Evolutionary conservation across 2,888 invertebrate genomes (phyloP).

Genomic region (Eristalis pertinax): DNA sequence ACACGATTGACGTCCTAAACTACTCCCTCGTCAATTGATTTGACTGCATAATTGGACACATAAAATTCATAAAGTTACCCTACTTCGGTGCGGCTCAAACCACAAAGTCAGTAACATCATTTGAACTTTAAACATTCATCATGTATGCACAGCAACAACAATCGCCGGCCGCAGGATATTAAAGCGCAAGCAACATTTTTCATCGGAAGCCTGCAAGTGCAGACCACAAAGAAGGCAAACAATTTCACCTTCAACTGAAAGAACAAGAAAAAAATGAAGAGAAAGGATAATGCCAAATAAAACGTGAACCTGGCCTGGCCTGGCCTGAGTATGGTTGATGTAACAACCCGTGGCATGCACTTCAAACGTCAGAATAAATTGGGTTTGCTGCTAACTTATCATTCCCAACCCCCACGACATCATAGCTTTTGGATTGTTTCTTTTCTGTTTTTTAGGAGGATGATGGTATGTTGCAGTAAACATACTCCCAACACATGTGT

Average conservation of each 20-base stretch:
- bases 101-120: not conserved
- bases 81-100: not conserved
- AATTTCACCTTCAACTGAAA: not conserved
- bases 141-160: slow-evolving; percentile 5
- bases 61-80: slow-evolving; percentile 5
- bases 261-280: not conserved
- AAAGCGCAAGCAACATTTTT: not conserved
- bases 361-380: slow-evolving; percentile 31
- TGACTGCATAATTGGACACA: slow-evolving; percentile 13
- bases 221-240: not conserved
- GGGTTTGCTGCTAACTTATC: slow-evolving; percentile 3
- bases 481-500: not conserved
- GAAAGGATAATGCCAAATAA: slow-evolving; percentile 1
- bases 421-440: slow-evolving; percentile 55
- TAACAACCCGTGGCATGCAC: slow-evolving; percentile 6
- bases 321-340: slow-evolving; percentile 8
- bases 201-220: not conserved
- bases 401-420: not conserved
- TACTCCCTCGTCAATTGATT: not conserved
- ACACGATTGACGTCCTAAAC: not conserved
- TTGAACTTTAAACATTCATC: slow-evolving; percentile 5
- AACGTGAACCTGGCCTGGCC: not conserved
- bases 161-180: not conserved
- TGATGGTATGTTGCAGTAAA: not conserved
- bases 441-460: not conserved